phyloP scores from a whole-genome alignment of 1,140 invertebrate genomes.

The Leptopilina boulardi region DNA sequence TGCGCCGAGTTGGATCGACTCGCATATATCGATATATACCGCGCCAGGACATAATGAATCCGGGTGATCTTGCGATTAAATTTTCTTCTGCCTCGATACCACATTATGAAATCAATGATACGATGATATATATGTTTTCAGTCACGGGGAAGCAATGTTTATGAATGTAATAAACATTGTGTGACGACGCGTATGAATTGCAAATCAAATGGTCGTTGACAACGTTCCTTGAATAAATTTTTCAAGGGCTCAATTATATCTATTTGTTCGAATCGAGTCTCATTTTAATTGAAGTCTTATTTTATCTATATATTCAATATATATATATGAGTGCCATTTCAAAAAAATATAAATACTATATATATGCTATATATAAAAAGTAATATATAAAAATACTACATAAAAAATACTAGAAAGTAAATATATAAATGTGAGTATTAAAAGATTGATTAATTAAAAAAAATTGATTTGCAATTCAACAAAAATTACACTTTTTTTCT shows the following conservation, averaged over 20 bases:
- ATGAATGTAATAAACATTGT: slow-evolving; percentile 39
- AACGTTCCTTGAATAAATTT: slow-evolving; percentile 38
- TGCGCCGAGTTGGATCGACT: slow-evolving; percentile 43
- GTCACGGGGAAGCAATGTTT: slow-evolving; percentile 34
- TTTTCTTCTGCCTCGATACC: slow-evolving; percentile 38
- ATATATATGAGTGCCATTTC: no score
- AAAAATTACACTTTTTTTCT: slow-evolving; percentile 38
- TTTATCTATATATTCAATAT: no score
- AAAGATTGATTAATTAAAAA: neutral
- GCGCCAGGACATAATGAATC: slow-evolving; percentile 39
- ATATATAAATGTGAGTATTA: no score
- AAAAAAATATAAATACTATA: no score
- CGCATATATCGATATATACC: slow-evolving; percentile 34
- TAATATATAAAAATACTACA: no score
- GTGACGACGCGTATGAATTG: slow-evolving; percentile 36
- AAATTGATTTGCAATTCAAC: no score
- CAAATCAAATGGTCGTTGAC: slow-evolving; percentile 38
- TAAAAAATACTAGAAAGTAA: no score
- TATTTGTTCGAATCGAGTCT: slow-evolving; percentile 29
- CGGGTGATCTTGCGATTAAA: slow-evolving; percentile 46
- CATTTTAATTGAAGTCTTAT: slow-evolving; percentile 5
- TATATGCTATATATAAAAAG: no score
- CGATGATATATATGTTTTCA: slow-evolving; percentile 45
- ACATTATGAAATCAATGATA: slow-evolving; percentile 48
- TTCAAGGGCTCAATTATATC: slow-evolving; percentile 31